Percentiles rank a stretch among this genome's conserved stretches.
These are phyloP conservation scores for Turritopsis dohrnii DNA, from an alignment of 30 jellyfish, hydroid and myxozoan genomes.

Conservation along the genomic window DNA sequence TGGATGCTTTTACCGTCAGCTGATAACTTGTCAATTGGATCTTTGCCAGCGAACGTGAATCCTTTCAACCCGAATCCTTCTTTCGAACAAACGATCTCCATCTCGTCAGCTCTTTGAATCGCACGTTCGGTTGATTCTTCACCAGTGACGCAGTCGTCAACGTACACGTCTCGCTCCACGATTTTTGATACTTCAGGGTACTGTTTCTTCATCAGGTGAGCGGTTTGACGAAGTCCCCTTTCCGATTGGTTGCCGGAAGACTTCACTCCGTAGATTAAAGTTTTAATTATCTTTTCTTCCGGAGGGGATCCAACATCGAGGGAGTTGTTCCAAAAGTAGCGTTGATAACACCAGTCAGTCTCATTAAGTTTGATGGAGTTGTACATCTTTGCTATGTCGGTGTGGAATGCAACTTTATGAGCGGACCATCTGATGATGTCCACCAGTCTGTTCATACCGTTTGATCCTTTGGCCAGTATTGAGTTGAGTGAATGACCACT, in stretches of 20 bases:
- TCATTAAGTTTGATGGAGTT: background rate
- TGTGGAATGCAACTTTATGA: background rate
- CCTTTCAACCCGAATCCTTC: slow-evolving; percentile 3
- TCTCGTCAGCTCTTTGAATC: background rate
- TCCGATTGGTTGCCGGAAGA: background rate
- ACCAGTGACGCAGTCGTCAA: background rate
- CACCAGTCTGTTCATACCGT: slow-evolving; percentile 7
- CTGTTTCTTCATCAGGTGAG: background rate
- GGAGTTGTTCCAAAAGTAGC: background rate
- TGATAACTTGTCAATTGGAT: background rate
- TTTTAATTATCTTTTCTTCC: background rate
- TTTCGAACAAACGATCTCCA: slow-evolving; percentile 2
- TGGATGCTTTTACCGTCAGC: slow-evolving; percentile 1
- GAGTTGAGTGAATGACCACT: slow-evolving; percentile 12
- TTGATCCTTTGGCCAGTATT: background rate
- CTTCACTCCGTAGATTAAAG: background rate
- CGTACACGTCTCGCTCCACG: background rate
- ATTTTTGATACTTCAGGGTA: background rate
- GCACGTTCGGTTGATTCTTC: background rate
- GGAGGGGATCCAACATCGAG: background rate
- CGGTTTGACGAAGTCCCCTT: background rate
- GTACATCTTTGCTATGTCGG: slow-evolving; percentile 11
- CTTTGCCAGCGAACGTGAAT: slow-evolving; percentile 13
- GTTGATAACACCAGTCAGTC: background rate
- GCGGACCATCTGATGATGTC: background rate